Evolutionary conservation across 2,888 invertebrate genomes (phyloP).

Genomic region (Clistopyga incitator): DNA sequence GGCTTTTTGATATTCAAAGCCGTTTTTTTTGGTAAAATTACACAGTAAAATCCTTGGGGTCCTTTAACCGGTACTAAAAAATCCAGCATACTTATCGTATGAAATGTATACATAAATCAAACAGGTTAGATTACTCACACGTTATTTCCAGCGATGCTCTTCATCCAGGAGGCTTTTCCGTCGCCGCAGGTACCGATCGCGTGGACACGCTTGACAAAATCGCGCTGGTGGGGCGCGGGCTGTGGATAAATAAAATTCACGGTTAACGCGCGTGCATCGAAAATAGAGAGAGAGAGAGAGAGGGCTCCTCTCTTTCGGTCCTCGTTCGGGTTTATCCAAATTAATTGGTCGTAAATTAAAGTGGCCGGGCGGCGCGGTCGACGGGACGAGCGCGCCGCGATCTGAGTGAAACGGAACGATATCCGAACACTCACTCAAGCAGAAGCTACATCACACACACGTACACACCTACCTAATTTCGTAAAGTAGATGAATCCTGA

Average conservation of each 20-base stretch:
- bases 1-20: no score
- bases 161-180: slow-evolving; percentile 32
- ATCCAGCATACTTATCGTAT: no score
- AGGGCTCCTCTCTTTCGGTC: slow-evolving; percentile 65
- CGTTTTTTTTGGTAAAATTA: no score
- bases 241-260: slow-evolving; percentile 76
- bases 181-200: slow-evolving; percentile 24
- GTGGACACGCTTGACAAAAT: slow-evolving; percentile 3
- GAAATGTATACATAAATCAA: no score
- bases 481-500: not conserved
- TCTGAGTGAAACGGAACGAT: slow-evolving; percentile 65
- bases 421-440: slow-evolving; percentile 47
- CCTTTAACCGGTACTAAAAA: not conserved
- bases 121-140: not conserved
- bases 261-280: slow-evolving; percentile 83
- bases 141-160: not conserved
- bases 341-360: slow-evolving; percentile 85
- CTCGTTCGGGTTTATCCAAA: slow-evolving; percentile 83
- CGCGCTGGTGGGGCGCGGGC: slow-evolving; percentile 45
- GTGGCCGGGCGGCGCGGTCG: slow-evolving; percentile 72
- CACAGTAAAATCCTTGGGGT: not conserved
- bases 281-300: slow-evolving; percentile 72
- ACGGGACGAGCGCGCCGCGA: slow-evolving; percentile 73
- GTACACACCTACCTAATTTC: not conserved
- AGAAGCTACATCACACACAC: not conserved